These are phyloP conservation scores for Epinotia bilunana DNA, from an alignment of 2,888 invertebrate genomes.

Conservation along the genomic window DNA sequence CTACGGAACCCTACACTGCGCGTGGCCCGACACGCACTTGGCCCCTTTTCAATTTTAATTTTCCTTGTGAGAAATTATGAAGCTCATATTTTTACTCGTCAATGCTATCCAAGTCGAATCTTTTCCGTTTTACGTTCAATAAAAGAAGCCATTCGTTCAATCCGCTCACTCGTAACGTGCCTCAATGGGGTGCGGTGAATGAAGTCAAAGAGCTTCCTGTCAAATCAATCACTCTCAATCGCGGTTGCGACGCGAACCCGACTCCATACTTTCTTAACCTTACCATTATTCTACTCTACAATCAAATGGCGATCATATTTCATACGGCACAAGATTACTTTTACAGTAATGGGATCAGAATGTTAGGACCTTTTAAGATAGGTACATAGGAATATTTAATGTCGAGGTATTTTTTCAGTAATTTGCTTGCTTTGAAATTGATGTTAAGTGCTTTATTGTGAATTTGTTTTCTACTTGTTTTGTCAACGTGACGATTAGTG, in stretches of 20 bases:
- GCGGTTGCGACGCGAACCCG: conserved; percentile 5
- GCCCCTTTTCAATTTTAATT: too few species aligned
- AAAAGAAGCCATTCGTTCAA: conserved; percentile 23
- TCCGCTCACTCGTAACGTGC: conserved; percentile 33
- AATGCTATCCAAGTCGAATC: conserved; percentile 12
- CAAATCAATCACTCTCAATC: conserved; percentile 42
- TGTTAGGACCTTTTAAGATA: not conserved
- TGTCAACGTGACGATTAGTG: not conserved
- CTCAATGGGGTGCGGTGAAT: conserved; percentile 31
- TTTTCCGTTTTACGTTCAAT: conserved; percentile 20
- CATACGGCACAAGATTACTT: conserved; percentile 3
- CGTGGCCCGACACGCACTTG: too few species aligned
- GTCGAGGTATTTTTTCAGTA: conserved; percentile 21
- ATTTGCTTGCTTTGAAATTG: conserved; percentile 26
- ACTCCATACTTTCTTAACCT: conserved; percentile 10
- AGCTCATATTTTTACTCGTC: not conserved
- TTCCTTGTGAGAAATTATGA: not conserved
- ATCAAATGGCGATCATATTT: conserved; percentile 10
- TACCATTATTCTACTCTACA: not conserved
- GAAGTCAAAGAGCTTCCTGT: conserved; percentile 34
- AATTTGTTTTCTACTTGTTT: conserved; percentile 22
- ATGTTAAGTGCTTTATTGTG: conserved; percentile 22
- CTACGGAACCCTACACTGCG: too few species aligned
- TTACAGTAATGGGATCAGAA: not conserved
- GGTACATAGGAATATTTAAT: conserved; percentile 7